Evolutionary conservation across 2,797 vertebrate genomes (phyloP).

Genomic region (Aulostomus chinensis): DNA sequence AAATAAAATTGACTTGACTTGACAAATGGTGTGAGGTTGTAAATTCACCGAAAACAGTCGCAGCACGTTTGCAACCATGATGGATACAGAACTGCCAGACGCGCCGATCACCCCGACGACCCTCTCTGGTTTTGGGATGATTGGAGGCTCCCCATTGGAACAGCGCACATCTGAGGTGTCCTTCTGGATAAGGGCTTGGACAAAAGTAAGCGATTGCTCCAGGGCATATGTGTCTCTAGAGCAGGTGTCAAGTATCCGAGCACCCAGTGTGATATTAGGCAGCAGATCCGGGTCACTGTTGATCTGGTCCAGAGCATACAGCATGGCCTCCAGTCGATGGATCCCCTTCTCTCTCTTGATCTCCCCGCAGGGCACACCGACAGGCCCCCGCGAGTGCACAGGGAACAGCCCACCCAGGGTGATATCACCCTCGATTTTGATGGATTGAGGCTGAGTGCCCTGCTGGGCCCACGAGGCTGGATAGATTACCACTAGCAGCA

Average conservation of each 20-base stretch:
- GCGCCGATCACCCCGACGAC: constrained; percentile 92
- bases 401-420: constrained; percentile 91
- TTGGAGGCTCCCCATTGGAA: constrained; percentile 84
- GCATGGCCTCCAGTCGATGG: constrained; percentile 93
- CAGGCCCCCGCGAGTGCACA: constrained; percentile 86
- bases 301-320: constrained; percentile 92
- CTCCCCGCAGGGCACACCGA: constrained; percentile 85
- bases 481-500: constrained; percentile 50
- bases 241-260: constrained; percentile 90
- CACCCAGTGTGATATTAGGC: constrained; percentile 90
- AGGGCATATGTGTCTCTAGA: constrained; percentile 91
- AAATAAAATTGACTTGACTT: too few relatives aligned
- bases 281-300: constrained; percentile 89
- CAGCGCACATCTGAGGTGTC: constrained; percentile 85
- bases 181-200: constrained; percentile 89
- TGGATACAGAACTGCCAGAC: constrained; percentile 92
- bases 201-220: constrained; percentile 90
- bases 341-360: constrained; percentile 93
- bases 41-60: constrained; percentile 85
- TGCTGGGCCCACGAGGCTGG: constrained; percentile 61
- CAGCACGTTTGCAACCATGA: constrained; percentile 95
- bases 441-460: constrained; percentile 81
- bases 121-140: constrained; percentile 85
- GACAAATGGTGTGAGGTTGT: too few relatives aligned
- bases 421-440: constrained; percentile 90